Evolutionary conservation across 2,113 vertebrate species (phyloP).

Genomic region (Leptobrachium leishanense): DNA sequence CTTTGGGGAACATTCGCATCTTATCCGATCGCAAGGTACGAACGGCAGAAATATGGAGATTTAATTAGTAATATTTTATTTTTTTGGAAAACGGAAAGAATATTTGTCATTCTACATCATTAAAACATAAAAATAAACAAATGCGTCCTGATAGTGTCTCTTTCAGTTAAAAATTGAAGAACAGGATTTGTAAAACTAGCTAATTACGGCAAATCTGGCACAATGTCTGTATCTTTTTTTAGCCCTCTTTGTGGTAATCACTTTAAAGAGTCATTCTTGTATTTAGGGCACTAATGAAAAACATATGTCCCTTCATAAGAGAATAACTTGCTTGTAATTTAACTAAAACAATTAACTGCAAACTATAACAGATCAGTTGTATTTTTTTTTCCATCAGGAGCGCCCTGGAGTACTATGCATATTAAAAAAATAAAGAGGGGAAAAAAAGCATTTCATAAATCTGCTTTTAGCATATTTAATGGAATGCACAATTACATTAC

Average conservation of each 20-base stretch:
- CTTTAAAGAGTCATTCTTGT: slow-evolving; percentile 46
- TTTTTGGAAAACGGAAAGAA: slow-evolving; percentile 55
- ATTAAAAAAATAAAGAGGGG: slow-evolving; percentile 3
- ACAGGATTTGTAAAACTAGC: slow-evolving; percentile 42
- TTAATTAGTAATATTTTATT: slow-evolving; percentile 61
- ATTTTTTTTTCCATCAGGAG: slow-evolving; percentile 31
- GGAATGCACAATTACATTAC: slow-evolving; percentile 52
- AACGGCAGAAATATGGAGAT: slow-evolving; percentile 64
- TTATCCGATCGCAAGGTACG: not conserved
- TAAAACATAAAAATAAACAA: slow-evolving; percentile 51
- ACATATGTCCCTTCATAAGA: slow-evolving; percentile 44
- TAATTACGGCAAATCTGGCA: slow-evolving; percentile 48
- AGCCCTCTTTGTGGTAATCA: slow-evolving; percentile 33
- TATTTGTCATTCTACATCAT: slow-evolving; percentile 47
- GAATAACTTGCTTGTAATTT: slow-evolving; percentile 57
- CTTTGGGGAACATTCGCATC: slow-evolving; percentile 12
- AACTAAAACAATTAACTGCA: slow-evolving; percentile 60
- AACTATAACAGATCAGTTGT: slow-evolving; percentile 33
- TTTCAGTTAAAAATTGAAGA: slow-evolving; percentile 38
- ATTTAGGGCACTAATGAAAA: slow-evolving; percentile 44
- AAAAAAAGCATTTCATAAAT: slow-evolving; percentile 44
- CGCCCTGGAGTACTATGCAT: slow-evolving; percentile 20
- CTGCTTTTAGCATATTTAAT: slow-evolving; percentile 51
- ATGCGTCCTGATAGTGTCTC: slow-evolving; percentile 36
- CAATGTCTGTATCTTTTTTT: slow-evolving; percentile 44